A percentile compares a stretch with the other conserved stretches of the same genome.
phyloP scores from a whole-genome alignment of 2,797 vertebrate genomes.

The Lepus townsendii region DNA sequence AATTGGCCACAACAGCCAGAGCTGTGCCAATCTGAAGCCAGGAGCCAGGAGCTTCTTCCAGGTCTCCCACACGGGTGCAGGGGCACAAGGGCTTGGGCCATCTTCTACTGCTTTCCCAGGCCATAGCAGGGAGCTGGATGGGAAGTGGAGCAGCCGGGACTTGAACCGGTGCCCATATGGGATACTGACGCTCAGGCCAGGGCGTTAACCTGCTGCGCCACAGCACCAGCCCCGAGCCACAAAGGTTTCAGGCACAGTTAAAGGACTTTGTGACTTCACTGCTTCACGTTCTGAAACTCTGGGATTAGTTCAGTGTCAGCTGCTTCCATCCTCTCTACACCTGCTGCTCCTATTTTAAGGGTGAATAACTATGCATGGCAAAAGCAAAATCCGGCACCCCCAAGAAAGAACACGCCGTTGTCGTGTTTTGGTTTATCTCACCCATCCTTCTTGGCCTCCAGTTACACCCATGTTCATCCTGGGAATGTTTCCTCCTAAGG shows the following conservation, averaged over 20 bases:
- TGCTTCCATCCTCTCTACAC: not conserved
- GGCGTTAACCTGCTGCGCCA: no score
- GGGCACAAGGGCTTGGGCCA: no score
- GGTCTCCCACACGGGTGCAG: no score
- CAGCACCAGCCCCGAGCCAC: not conserved
- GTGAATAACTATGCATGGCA: not conserved
- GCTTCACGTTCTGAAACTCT: not conserved
- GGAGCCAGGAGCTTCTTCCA: no score
- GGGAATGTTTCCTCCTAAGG: not conserved
- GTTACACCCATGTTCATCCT: not conserved
- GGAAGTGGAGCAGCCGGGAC: no score
- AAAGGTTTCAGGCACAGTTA: not conserved
- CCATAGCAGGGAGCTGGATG: no score
- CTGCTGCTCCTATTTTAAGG: not conserved
- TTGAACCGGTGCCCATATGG: no score
- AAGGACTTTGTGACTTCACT: not conserved
- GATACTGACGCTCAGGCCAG: no score
- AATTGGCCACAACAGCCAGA: no score
- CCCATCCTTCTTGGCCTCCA: not conserved
- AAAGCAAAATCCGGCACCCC: not conserved
- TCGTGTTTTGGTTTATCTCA: not conserved
- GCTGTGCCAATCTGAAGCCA: no score
- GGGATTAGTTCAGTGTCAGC: no score
- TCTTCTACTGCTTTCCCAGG: no score
- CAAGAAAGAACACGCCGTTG: not conserved